phyloP scores from a whole-genome alignment of 1,140 invertebrate species.

The Zaprionus lachaisei region DNA sequence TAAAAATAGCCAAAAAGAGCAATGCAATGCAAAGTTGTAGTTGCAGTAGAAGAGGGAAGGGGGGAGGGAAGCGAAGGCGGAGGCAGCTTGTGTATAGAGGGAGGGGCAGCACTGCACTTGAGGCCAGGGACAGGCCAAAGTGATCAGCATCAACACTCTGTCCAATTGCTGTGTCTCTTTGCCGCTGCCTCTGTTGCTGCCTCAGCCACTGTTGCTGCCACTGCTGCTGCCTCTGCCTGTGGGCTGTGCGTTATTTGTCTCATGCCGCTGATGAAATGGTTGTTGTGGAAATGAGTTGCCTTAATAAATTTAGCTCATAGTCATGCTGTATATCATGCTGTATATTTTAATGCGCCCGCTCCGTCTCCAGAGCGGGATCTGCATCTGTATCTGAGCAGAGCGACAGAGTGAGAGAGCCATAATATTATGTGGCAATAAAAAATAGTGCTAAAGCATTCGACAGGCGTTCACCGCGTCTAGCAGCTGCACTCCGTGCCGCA shows the following conservation, averaged over 20 bases:
- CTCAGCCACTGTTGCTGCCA: constrained; percentile 18
- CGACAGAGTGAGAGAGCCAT: constrained; percentile 2
- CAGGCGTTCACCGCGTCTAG: constrained; percentile 50
- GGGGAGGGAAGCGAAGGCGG: not conserved
- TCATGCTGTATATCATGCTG: constrained; percentile 27
- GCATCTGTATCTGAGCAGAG: not conserved
- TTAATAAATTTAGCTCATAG: constrained; percentile 79
- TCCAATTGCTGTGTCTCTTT: constrained; percentile 39
- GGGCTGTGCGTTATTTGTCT: constrained; percentile 58
- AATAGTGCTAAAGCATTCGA: constrained; percentile 83
- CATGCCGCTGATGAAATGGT: constrained; percentile 49
- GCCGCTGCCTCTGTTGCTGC: not conserved
- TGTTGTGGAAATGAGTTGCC: constrained; percentile 72
- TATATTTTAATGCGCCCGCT: constrained; percentile 28
- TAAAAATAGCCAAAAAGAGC: constrained; percentile 65
- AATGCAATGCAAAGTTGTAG: constrained; percentile 9
- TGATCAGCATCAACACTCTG: constrained; percentile 61
- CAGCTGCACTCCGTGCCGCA: constrained; percentile 42
- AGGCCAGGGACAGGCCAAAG: constrained; percentile 52
- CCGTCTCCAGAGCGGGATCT: not conserved
- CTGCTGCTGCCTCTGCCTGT: constrained; percentile 20
- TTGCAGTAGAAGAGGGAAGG: not conserved
- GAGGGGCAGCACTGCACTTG: constrained; percentile 37
- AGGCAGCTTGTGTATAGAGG: not conserved
- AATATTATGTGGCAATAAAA: constrained; percentile 79